phyloP scores from a whole-genome alignment of 1,140 invertebrate species.

The Leptoteleia sp. region DNA sequence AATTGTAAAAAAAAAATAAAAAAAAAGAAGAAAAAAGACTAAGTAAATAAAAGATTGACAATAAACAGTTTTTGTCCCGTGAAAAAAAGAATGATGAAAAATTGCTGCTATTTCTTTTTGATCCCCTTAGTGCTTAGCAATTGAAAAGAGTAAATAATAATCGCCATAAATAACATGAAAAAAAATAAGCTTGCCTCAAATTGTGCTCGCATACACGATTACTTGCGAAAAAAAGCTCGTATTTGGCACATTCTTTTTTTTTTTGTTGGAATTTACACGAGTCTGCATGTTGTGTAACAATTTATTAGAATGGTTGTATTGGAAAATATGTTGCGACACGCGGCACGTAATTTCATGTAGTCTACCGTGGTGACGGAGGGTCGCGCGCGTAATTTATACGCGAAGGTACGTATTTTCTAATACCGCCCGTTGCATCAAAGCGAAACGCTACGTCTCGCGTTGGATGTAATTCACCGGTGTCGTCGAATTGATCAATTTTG shows the following conservation, averaged over 20 bases:
- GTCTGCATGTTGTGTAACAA: neutral
- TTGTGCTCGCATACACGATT: too few species aligned
- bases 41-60: too few species aligned
- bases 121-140: too few species aligned
- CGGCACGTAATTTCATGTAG: constrained; percentile 24
- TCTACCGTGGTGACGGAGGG: constrained; percentile 18
- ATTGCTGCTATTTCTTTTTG: too few species aligned
- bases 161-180: too few species aligned
- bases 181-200: too few species aligned
- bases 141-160: too few species aligned
- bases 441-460: constrained; percentile 8
- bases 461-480: constrained; percentile 21
- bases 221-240: neutral
- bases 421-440: constrained; percentile 28
- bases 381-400: constrained; percentile 32
- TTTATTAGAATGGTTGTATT: constrained; percentile 15
- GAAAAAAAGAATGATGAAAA: too few species aligned
- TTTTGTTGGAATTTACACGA: neutral
- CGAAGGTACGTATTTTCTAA: constrained; percentile 33
- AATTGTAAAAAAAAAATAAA: too few species aligned
- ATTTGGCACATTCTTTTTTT: constrained; percentile 3
- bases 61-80: too few species aligned
- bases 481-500: constrained; percentile 18
- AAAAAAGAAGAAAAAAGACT: too few species aligned
- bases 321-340: constrained; percentile 29